A percentile compares a stretch with the other conserved stretches of the same genome.
Evolutionary conservation across 2,113 vertebrate species (phyloP).

Genomic region (Macrotus californicus): DNA sequence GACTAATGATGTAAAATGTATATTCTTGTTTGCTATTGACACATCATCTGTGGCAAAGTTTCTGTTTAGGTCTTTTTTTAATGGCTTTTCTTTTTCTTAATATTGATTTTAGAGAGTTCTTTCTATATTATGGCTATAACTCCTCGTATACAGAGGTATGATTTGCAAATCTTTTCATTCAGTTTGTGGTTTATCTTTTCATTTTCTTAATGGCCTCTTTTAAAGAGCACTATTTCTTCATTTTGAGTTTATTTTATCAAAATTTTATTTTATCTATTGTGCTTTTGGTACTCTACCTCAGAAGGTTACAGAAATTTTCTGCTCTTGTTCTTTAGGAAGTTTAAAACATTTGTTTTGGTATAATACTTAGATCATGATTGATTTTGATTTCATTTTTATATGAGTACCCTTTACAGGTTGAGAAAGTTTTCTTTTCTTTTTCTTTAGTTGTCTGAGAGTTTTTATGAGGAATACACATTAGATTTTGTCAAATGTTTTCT

Average conservation of each 20-base stretch:
- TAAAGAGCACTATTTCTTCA: background rate
- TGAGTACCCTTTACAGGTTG: background rate
- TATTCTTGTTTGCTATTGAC: background rate
- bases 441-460: background rate
- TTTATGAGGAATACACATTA: background rate
- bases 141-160: background rate
- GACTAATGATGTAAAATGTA: background rate
- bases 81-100: background rate
- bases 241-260: background rate
- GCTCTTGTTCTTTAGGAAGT: background rate
- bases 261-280: background rate
- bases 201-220: background rate
- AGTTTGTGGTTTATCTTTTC: background rate
- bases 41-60: background rate
- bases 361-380: background rate
- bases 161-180: background rate
- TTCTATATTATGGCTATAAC: background rate
- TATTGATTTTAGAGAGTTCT: background rate
- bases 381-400: background rate
- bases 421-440: background rate
- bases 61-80: background rate
- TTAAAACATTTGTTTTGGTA: background rate
- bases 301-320: background rate
- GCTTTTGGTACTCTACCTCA: background rate
- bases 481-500: background rate